Percentiles rank a stretch among this genome's conserved stretches.
These are phyloP conservation scores for Nebria brevicollis DNA, from an alignment of 2,888 invertebrate genomes.

Conservation along the genomic window DNA sequence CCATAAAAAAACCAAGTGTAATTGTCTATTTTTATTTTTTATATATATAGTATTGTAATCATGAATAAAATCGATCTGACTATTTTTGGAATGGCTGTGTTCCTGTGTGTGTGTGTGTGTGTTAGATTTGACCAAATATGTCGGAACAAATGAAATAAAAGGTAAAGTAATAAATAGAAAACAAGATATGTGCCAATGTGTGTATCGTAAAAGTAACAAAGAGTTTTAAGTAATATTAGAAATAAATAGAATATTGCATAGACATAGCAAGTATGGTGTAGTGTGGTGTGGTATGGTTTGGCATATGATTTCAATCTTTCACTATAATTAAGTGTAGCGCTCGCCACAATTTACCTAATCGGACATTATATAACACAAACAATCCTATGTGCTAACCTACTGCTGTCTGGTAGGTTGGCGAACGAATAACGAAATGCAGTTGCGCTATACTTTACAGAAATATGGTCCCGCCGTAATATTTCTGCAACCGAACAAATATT, in stretches of 20 bases:
- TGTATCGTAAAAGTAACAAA: not conserved
- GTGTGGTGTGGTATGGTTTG: conserved; percentile 9
- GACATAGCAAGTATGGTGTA: not conserved
- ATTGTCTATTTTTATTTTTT: no score
- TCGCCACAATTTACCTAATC: conserved; percentile 45
- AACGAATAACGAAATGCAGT: conserved; percentile 4
- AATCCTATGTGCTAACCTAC: not conserved
- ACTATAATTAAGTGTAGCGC: conserved; percentile 32
- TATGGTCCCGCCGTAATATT: not conserved
- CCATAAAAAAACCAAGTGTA: no score
- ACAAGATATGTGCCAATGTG: not conserved
- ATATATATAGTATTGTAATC: no score
- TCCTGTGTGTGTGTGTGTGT: no score
- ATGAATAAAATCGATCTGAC: no score
- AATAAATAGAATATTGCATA: conserved; percentile 4
- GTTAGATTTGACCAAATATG: not conserved
- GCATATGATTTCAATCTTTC: conserved; percentile 38
- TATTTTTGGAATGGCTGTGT: no score
- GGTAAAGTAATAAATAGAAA: not conserved
- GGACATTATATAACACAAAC: conserved; percentile 39
- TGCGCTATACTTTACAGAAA: not conserved
- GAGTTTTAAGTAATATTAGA: not conserved
- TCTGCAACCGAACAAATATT: not conserved
- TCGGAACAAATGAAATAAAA: no score
- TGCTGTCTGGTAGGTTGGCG: not conserved